These are phyloP conservation scores for Pontoporia blainvillei DNA, from an alignment of 2,113 vertebrate species.

Conservation along the genomic window DNA sequence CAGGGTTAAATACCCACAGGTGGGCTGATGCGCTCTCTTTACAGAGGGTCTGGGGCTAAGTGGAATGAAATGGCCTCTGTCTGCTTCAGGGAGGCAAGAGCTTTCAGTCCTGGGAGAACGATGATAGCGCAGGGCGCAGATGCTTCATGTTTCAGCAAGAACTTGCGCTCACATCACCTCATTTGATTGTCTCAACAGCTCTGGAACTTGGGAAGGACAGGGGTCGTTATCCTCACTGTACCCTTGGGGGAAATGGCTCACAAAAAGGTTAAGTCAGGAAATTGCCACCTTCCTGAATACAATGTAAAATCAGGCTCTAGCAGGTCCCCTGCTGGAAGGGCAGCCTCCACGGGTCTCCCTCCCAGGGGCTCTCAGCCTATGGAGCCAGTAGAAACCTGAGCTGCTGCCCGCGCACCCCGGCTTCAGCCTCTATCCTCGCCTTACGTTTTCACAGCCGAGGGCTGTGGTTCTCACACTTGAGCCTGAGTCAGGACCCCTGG, in stretches of 20 bases:
- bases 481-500: too few relatives aligned
- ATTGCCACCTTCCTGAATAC: neutral
- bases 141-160: neutral
- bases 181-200: neutral
- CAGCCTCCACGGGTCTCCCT: neutral
- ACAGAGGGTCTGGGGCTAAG: neutral
- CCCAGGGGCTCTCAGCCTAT: fast-evolving
- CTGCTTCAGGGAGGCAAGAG: neutral
- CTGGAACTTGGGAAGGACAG: neutral
- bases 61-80: neutral
- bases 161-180: neutral
- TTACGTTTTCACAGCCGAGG: neutral
- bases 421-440: too few relatives aligned
- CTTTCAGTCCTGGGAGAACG: neutral
- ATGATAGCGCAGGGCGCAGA: neutral
- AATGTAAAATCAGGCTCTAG: neutral
- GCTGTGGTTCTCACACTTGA: neutral
- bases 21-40: neutral
- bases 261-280: neutral
- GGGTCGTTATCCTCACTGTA: neutral
- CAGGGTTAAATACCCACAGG: neutral
- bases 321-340: neutral
- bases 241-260: neutral
- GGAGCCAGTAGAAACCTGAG: neutral
- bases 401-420: fast-evolving